Conservation (phyloP, 1,140 invertebrate genomes). For the Coptotermes formosanus region DNA sequence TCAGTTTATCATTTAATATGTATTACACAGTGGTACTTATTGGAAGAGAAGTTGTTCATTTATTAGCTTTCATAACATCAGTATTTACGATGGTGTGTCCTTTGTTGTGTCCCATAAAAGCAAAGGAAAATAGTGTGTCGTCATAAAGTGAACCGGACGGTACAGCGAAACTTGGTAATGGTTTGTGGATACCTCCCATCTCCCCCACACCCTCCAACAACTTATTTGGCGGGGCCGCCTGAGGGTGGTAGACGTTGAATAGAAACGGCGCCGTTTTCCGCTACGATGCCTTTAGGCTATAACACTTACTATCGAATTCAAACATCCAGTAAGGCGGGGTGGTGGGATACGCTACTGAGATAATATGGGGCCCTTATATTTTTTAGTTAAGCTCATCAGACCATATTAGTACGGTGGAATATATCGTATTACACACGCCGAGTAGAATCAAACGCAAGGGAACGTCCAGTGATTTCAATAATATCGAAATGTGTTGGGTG, state of each 20-base stretch:
- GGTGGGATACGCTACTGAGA: background rate
- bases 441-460: background rate
- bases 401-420: slow-evolving; percentile 15
- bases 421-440: background rate
- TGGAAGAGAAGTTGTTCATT: no score
- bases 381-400: slow-evolving; percentile 16
- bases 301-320: slow-evolving; percentile 10
- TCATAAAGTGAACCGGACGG: background rate
- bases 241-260: background rate
- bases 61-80: background rate
- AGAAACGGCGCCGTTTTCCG: slow-evolving; percentile 16
- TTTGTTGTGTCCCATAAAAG: background rate
- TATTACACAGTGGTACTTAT: no score
- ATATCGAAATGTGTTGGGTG: background rate
- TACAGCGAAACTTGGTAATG: background rate
- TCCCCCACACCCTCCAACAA: background rate
- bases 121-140: background rate
- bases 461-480: background rate
- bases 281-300: slow-evolving; percentile 2
- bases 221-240: background rate
- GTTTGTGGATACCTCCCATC: background rate
- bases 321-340: background rate
- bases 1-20: no score
- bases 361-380: slow-evolving; percentile 12
- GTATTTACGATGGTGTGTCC: background rate